phyloP scores from a whole-genome alignment of 2,888 invertebrate genomes.

The Alcis repandata region DNA sequence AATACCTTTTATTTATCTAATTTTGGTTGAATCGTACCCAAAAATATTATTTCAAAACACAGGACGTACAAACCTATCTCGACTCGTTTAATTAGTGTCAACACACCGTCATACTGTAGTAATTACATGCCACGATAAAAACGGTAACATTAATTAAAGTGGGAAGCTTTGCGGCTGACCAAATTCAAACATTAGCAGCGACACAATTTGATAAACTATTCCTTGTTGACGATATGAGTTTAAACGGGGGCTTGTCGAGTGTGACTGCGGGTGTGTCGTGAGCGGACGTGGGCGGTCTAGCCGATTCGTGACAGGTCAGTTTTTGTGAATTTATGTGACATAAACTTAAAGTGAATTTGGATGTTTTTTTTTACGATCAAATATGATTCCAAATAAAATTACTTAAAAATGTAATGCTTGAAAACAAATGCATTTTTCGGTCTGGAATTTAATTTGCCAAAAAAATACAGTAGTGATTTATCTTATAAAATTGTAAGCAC shows the following conservation, averaged over 20 bases:
- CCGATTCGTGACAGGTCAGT: slow-evolving; percentile 38
- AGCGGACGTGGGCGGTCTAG: slow-evolving; percentile 48
- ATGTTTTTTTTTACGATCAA: background rate
- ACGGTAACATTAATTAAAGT: slow-evolving; percentile 5
- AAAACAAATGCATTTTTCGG: background rate
- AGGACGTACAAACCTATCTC: background rate
- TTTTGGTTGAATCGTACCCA: too few species aligned
- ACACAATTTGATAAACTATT: slow-evolving; percentile 49
- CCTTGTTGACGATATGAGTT: slow-evolving; percentile 49
- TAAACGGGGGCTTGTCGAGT: slow-evolving; percentile 56
- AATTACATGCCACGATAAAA: slow-evolving; percentile 12
- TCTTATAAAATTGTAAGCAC: background rate
- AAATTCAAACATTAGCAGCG: slow-evolving; percentile 39
- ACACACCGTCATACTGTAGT: background rate
- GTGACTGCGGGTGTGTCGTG: slow-evolving; percentile 52
- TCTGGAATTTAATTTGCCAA: background rate
- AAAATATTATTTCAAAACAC: background rate
- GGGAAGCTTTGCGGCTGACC: slow-evolving; percentile 6
- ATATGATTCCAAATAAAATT: too few species aligned
- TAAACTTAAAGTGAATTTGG: background rate
- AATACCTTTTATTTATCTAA: too few species aligned
- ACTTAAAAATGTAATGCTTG: too few species aligned
- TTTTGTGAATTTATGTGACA: slow-evolving; percentile 1
- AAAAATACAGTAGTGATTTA: background rate
- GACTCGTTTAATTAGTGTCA: slow-evolving; percentile 29